Evolutionary conservation across 2,113 vertebrate genomes (phyloP).

Genomic region (Pollachius pollachius): DNA sequence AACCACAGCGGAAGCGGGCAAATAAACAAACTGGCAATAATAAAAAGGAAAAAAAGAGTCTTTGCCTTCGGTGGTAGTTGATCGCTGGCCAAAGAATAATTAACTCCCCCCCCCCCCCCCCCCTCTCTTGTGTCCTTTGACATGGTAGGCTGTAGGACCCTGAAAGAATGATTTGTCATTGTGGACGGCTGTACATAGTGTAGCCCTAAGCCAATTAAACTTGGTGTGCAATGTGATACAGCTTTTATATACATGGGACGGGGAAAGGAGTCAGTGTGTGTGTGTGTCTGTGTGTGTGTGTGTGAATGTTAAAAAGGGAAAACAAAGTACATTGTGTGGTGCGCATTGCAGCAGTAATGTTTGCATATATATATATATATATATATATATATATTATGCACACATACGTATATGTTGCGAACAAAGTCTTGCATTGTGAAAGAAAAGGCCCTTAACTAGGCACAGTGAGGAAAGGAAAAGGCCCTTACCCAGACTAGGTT

Average conservation of each 20-base stretch:
- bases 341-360: constrained; percentile 52
- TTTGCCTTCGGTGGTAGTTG: constrained; percentile 49
- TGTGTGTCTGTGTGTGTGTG: constrained; percentile 30
- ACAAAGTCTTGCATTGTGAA: constrained; percentile 33
- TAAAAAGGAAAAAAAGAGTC: constrained; percentile 36
- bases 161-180: constrained; percentile 76
- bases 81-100: constrained; percentile 67
- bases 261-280: constrained; percentile 39
- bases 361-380: neutral
- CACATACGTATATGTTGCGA: constrained; percentile 11
- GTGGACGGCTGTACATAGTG: constrained; percentile 67
- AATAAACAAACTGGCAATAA: constrained; percentile 60
- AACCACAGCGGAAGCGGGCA: constrained; percentile 55
- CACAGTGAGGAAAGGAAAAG: neutral
- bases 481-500: constrained; percentile 37
- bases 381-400: neutral
- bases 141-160: constrained; percentile 57
- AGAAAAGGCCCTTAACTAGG: constrained; percentile 37
- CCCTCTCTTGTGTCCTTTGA: constrained; percentile 56
- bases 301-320: constrained; percentile 31
- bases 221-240: constrained; percentile 74
- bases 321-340: constrained; percentile 54
- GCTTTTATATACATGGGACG: constrained; percentile 72
- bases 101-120: constrained; percentile 58
- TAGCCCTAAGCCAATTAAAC: constrained; percentile 73